Evolutionary conservation across 2,797 vertebrate species (phyloP).

Genomic region (Gymnocypris eckloni): DNA sequence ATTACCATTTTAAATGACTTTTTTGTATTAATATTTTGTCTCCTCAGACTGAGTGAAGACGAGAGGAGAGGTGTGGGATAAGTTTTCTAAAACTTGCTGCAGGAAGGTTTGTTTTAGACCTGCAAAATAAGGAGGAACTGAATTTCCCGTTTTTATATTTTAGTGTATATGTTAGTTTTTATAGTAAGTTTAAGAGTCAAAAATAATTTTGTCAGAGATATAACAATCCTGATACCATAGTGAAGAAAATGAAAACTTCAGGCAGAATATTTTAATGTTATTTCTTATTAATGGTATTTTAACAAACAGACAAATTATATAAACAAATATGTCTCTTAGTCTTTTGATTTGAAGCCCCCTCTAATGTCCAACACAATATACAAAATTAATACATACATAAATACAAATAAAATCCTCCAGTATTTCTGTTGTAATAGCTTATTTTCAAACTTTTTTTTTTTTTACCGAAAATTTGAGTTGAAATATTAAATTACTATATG

Average conservation of each 20-base stretch:
- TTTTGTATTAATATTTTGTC: conserved; percentile 64
- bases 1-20: conserved; percentile 78
- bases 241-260: neutral
- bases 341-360: neutral
- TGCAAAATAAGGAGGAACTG: neutral
- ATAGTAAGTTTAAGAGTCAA: neutral
- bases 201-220: neutral
- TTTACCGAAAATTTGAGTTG: neutral
- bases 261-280: neutral
- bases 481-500: neutral
- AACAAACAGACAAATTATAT: neutral
- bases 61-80: conserved; percentile 7
- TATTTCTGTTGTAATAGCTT: neutral
- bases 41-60: conserved; percentile 45
- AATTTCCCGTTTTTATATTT: neutral
- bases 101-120: conserved; percentile 3
- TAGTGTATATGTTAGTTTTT: neutral
- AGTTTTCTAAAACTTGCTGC: conserved; percentile 31
- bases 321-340: neutral
- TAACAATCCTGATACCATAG: neutral
- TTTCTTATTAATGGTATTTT: neutral
- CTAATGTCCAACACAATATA: no score
- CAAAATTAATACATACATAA: no score
- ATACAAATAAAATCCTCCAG: neutral
- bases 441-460: neutral